A percentile compares a stretch with the other conserved stretches of the same genome.
phyloP scores from a whole-genome alignment of 2,113 vertebrate species.

The Cyanoliseus patagonus region DNA sequence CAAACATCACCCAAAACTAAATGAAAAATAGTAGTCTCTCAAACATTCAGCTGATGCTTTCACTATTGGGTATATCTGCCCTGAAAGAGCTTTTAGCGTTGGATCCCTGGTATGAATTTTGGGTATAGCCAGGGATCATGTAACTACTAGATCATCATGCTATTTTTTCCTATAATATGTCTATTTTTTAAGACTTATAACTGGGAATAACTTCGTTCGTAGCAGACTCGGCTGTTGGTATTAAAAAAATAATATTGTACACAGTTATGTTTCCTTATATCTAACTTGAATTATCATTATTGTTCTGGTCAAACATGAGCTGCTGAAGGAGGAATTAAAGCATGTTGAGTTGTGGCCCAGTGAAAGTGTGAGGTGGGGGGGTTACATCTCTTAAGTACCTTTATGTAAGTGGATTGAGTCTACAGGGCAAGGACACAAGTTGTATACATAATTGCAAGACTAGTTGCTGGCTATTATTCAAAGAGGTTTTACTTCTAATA shows the following conservation, averaged over 20 bases:
- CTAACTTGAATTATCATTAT: background rate
- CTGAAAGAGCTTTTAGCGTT: background rate
- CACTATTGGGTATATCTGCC: background rate
- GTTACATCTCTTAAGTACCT: conserved; percentile 8
- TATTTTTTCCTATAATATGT: background rate
- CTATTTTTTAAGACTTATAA: background rate
- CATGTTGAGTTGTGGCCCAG: background rate
- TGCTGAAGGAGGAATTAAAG: background rate
- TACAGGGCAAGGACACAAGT: background rate
- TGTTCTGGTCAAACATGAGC: background rate
- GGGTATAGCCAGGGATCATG: background rate
- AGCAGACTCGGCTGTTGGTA: background rate
- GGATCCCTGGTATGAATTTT: background rate
- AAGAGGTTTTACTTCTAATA: conserved; percentile 59
- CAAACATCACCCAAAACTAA: background rate
- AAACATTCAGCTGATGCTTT: background rate
- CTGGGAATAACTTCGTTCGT: background rate
- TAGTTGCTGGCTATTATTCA: conserved; percentile 8
- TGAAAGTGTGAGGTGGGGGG: background rate
- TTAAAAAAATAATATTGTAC: background rate
- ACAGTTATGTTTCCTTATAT: background rate
- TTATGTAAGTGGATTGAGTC: conserved; percentile 54
- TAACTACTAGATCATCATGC: background rate
- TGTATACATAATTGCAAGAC: background rate
- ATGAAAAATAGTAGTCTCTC: background rate